Evolutionary conservation across 2,113 vertebrate species (phyloP).

Genomic region (Sminthopsis crassicaudata): DNA sequence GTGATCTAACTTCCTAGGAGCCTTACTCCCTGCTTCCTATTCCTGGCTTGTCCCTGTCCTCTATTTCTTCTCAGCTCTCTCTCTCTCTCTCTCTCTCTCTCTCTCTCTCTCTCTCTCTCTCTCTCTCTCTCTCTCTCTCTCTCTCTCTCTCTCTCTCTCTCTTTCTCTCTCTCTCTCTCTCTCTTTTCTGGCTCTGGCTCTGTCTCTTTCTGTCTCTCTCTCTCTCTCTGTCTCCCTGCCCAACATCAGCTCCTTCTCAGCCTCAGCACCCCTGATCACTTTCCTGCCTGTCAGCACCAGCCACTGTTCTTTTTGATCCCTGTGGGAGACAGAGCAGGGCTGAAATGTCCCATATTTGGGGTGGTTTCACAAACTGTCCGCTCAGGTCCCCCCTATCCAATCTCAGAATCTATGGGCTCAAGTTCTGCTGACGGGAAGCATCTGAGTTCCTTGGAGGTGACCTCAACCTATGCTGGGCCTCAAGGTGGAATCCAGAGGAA

Average conservation of each 20-base stretch:
- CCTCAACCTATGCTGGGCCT: conserved; percentile 43
- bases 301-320: conserved; percentile 21
- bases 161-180: no score
- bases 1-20: conserved; percentile 9
- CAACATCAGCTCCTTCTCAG: neutral
- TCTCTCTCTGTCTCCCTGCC: neutral
- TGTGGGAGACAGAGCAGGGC: conserved; percentile 52
- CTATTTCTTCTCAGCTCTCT: neutral
- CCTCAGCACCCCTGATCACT: neutral
- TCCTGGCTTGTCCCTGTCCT: neutral
- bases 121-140: no score
- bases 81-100: no score
- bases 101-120: no score
- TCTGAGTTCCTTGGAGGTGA: conserved; percentile 68
- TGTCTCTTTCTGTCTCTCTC: no score
- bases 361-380: conserved; percentile 22
- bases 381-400: neutral
- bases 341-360: conserved; percentile 22
- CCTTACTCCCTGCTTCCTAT: neutral
- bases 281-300: conserved; percentile 64
- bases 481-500: conserved; percentile 13
- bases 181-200: no score
- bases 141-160: no score
- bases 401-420: conserved; percentile 1
- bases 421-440: conserved; percentile 70